Percentiles rank a stretch among this genome's conserved stretches.
phyloP scores from a whole-genome alignment of 2,113 vertebrate genomes.

The Corvus cornix region DNA sequence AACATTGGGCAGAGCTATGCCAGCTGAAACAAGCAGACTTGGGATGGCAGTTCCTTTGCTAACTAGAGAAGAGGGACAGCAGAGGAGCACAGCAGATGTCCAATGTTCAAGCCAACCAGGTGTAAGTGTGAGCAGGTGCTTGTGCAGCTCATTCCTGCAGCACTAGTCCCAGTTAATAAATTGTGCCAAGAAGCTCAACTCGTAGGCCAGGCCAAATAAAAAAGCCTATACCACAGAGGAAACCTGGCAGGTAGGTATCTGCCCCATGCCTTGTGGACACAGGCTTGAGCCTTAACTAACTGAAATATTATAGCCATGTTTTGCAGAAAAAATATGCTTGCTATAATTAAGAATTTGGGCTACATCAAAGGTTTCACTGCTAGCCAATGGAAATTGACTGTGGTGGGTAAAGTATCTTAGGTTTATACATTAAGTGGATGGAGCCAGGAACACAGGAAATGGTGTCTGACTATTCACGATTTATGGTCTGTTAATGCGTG shows the following conservation, averaged over 20 bases:
- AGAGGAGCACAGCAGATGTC: neutral
- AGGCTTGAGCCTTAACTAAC: neutral
- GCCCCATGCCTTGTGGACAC: neutral
- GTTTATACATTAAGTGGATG: neutral
- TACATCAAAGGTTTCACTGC: neutral
- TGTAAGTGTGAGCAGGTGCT: neutral
- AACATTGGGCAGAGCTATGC: neutral
- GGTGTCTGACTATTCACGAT: neutral
- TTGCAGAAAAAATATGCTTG: neutral
- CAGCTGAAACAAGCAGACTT: neutral
- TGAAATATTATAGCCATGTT: neutral
- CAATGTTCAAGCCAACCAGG: neutral
- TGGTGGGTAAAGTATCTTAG: neutral
- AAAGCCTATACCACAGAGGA: neutral
- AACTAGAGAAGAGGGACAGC: neutral
- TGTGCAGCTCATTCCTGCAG: neutral
- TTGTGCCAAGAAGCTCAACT: neutral
- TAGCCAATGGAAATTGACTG: slow-evolving; percentile 20
- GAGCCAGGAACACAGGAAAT: slow-evolving; percentile 13
- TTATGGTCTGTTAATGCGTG: neutral
- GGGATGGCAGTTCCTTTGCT: neutral
- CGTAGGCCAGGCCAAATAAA: neutral
- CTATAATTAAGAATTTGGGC: neutral
- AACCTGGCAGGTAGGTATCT: neutral
- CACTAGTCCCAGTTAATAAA: neutral